phyloP scores from a whole-genome alignment of 2,113 vertebrate species.

The Gymnocephalus cernua region DNA sequence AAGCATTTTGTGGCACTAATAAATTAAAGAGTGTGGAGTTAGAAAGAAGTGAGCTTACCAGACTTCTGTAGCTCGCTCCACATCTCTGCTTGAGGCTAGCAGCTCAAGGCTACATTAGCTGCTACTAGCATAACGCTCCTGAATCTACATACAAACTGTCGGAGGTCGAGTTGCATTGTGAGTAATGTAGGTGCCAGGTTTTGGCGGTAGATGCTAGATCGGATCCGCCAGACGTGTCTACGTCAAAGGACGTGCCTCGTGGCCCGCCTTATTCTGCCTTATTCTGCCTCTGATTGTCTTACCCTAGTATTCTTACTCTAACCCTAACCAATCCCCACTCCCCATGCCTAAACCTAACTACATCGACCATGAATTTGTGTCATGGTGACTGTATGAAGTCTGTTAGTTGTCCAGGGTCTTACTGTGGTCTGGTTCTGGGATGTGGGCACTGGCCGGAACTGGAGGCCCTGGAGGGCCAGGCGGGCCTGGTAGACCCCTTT shows the following conservation, averaged over 20 bases:
- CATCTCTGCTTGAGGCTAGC: not conserved
- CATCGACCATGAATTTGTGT: not conserved
- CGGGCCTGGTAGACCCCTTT: slow-evolving; percentile 88
- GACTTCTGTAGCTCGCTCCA: not conserved
- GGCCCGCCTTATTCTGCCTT: too few species aligned
- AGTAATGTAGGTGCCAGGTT: not conserved
- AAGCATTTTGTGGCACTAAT: not conserved
- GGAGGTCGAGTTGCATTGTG: not conserved
- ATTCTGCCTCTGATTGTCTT: too few species aligned
- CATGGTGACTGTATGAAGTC: not conserved
- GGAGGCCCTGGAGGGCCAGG: slow-evolving; percentile 83
- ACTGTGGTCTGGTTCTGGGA: slow-evolving; percentile 79
- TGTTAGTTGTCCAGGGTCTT: slow-evolving; percentile 45
- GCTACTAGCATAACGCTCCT: not conserved
- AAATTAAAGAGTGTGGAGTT: too few species aligned
- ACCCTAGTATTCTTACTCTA: too few species aligned
- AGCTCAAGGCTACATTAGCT: not conserved
- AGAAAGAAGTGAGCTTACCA: not conserved
- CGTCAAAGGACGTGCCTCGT: too few species aligned
- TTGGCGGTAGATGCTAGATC: not conserved
- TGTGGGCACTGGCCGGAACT: slow-evolving; percentile 73
- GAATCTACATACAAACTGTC: not conserved
- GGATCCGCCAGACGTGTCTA: too few species aligned
- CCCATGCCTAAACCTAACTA: too few species aligned
- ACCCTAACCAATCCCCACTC: too few species aligned